phyloP scores from a whole-genome alignment of 2,888 invertebrate genomes.

The Epistrophe eligans region DNA sequence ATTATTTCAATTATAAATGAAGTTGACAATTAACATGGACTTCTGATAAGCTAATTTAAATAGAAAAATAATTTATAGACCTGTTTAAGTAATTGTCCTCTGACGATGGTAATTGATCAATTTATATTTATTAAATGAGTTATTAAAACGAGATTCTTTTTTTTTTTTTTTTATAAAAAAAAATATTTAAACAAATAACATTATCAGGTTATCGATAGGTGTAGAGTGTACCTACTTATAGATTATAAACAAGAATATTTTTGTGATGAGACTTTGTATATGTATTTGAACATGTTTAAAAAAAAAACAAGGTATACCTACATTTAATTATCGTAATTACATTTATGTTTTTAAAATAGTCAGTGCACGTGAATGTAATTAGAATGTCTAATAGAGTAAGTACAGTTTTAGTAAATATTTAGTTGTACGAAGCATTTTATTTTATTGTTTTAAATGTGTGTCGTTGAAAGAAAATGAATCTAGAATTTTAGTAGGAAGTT shows the following conservation, averaged over 20 bases:
- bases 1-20: slow-evolving; percentile 6
- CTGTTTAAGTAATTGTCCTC: slow-evolving; percentile 3
- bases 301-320: not conserved
- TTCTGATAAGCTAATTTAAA: slow-evolving; percentile 24
- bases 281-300: not conserved
- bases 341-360: no score
- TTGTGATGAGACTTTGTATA: not conserved
- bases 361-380: no score
- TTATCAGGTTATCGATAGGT: not conserved
- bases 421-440: no score
- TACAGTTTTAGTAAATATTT: no score
- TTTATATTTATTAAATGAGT: slow-evolving; percentile 7
- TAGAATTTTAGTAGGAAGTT: no score
- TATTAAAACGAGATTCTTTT: not conserved
- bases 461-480: no score
- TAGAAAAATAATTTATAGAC: slow-evolving; percentile 23
- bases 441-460: no score
- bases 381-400: no score
- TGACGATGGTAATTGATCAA: slow-evolving; percentile 16
- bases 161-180: not conserved
- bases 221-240: not conserved
- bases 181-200: not conserved
- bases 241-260: not conserved
- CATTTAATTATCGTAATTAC: no score
- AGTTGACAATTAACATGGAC: slow-evolving; percentile 18